Evolutionary conservation across 2,797 vertebrate species (phyloP), one percentile per base, ranked within the genome.

Genomic region (Clarias pachynema): DNA sequence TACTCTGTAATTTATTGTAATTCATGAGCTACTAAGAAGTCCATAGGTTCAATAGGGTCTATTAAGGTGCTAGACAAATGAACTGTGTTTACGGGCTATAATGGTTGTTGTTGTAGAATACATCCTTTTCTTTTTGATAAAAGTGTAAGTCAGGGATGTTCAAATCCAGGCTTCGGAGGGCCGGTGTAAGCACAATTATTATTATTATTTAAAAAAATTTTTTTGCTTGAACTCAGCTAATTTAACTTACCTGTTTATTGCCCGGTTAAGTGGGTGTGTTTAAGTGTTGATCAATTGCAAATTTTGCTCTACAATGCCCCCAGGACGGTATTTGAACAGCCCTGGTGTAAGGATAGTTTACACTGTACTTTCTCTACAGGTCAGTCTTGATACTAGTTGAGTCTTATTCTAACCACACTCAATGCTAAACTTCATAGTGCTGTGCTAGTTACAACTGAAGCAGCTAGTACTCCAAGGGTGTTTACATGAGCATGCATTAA

Each of bases 401-500:
- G 24, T 44, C 24, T 49, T 18, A 49, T 60, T 65, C 5, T 44
- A 20, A 79, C 3, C 29, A 34, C 34, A 7, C 29, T 24, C 53
- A 22, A 22, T 59, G 74, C 74, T 59, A 78, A 22, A 15, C 34
- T 59, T 34, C 24, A 60, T 37, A 60, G 31, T 15, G 10, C 15
- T 34, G 12, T 60, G 56, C 5, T 24, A 60, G 56, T 60, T 59
- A 15, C 31, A 37, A 34, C 10, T 16, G 24, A 57, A 59, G 2
- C 14, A 22, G 75, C 57, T 26, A 29, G 34, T 79, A 63, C 24
- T 79, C 10, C 20, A 82, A 66, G 37, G 14, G 59, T 84, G 84
- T 89, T 87, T 80, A 87, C 83, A 79, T 65, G 59, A 73, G 56
- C 63, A 79, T 88, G 81, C 74, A 87, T 20, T 84, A 86, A 92